These are phyloP conservation scores for Bombycilla garrulus DNA, from an alignment of 2,113 vertebrate species.

Conservation along the genomic window DNA sequence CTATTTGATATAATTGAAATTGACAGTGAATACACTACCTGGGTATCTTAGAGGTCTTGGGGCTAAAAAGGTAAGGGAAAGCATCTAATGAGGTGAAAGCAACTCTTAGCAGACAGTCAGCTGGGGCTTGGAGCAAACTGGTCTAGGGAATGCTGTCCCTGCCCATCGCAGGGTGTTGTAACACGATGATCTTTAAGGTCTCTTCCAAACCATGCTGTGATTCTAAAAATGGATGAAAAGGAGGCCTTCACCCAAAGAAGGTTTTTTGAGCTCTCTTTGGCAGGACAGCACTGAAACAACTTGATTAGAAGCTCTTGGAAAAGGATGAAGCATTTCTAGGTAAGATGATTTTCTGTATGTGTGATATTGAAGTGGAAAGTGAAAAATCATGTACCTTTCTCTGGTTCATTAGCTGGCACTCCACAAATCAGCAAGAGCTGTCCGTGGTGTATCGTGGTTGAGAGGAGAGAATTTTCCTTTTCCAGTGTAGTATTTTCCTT, in stretches of 20 bases:
- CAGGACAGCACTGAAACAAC: background rate
- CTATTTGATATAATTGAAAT: background rate
- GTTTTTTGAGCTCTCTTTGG: background rate
- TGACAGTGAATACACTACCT: background rate
- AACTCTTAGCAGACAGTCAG: background rate
- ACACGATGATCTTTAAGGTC: background rate
- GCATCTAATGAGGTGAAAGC: background rate
- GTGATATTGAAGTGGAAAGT: background rate
- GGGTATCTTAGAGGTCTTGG: background rate
- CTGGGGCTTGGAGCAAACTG: background rate
- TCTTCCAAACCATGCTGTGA: background rate
- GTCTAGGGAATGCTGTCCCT: background rate
- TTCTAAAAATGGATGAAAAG: background rate
- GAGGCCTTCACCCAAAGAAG: background rate
- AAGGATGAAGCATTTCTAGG: background rate
- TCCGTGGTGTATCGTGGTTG: rapidly evolving
- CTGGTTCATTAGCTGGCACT: background rate
- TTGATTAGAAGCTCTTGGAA: background rate
- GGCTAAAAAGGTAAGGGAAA: background rate
- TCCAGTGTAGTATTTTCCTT: background rate
- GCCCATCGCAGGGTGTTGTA: background rate
- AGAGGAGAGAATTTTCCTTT: background rate
- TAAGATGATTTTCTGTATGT: rapidly evolving
- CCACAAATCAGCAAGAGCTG: background rate
- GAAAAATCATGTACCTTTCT: background rate